Conservation (phyloP, 2,797 vertebrate species). For the Apodemus agrarius region DNA sequence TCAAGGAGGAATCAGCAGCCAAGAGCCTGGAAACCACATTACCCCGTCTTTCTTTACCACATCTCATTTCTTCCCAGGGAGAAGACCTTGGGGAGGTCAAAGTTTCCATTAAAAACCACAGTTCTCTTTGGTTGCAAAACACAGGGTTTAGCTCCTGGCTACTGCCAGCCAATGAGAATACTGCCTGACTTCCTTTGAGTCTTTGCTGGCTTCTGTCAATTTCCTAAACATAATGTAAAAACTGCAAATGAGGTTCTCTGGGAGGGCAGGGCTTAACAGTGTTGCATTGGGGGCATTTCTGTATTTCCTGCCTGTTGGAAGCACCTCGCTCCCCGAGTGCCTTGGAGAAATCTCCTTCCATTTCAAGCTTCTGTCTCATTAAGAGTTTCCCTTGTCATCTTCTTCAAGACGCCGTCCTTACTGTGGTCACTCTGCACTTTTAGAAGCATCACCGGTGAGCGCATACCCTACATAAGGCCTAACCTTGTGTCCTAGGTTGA, state of each 20-base stretch:
- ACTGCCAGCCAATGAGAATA: conserved; percentile 39
- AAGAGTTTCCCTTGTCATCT: background rate
- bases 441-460: background rate
- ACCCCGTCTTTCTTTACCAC: background rate
- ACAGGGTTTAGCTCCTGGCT: background rate
- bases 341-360: background rate
- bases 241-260: conserved; percentile 58
- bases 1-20: background rate
- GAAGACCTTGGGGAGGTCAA: conserved; percentile 67
- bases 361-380: background rate
- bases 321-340: background rate
- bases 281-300: background rate
- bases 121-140: conserved; percentile 43
- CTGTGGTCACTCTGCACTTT: background rate
- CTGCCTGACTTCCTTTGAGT: conserved; percentile 24
- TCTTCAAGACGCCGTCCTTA: background rate
- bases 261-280: background rate
- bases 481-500: background rate
- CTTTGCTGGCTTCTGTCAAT: conserved; percentile 55
- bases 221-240: conserved; percentile 53
- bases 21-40: conserved; percentile 33
- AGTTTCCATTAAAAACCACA: background rate
- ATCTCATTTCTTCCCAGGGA: conserved; percentile 7
- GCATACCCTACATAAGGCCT: background rate
- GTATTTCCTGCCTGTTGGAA: background rate